Evolutionary conservation across 2,113 vertebrate genomes (phyloP).

Genomic region (Nycticryphes semicollaris): DNA sequence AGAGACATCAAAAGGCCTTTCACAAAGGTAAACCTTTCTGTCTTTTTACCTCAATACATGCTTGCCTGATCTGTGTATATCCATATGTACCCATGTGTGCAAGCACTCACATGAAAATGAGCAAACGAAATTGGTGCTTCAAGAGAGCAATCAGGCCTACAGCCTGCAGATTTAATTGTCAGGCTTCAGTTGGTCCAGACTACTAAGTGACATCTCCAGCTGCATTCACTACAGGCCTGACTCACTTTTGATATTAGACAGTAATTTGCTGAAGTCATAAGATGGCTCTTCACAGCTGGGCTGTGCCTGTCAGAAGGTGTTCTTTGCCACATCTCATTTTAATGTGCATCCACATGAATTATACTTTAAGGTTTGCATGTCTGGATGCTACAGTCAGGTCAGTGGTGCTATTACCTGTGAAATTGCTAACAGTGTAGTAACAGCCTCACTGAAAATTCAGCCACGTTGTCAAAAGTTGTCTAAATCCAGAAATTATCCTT

Average conservation of each 20-base stretch:
- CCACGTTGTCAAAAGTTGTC: not conserved
- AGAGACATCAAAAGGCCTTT: not conserved
- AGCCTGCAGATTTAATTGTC: not conserved
- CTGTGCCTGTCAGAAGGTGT: not conserved
- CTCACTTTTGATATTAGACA: not conserved
- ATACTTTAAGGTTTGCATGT: not conserved
- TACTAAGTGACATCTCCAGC: not conserved
- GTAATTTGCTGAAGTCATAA: not conserved
- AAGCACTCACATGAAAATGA: not conserved
- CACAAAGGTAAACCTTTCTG: not conserved
- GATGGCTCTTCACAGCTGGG: not conserved
- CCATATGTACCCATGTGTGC: fast-evolving
- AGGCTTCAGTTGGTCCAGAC: not conserved
- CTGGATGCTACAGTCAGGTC: not conserved
- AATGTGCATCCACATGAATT: not conserved
- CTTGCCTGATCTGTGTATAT: not conserved
- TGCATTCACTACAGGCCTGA: not conserved
- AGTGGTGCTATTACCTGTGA: not conserved
- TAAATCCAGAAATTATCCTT: not conserved
- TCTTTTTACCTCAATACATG: not conserved
- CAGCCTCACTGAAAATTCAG: not conserved
- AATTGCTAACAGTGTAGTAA: not conserved
- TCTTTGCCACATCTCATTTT: not conserved
- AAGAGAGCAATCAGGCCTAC: not conserved
- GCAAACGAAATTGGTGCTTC: not conserved